A percentile compares a stretch with the other conserved stretches of the same genome.
Evolutionary conservation across 1,140 invertebrate genomes (phyloP).

Genomic region (Lepidostoma basale): DNA sequence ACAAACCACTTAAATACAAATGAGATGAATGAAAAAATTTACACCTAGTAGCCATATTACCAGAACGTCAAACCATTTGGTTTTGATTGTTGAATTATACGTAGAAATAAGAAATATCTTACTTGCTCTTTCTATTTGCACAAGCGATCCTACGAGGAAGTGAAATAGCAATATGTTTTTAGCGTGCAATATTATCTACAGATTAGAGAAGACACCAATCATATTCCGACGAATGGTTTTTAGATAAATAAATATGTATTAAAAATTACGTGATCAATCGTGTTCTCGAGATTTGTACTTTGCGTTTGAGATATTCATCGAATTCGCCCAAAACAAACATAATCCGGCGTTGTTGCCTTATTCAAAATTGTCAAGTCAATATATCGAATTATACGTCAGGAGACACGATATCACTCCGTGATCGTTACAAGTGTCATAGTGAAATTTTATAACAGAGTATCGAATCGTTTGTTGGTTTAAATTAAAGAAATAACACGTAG

Average conservation of each 20-base stretch:
- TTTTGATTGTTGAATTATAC: neutral
- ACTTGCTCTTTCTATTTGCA: neutral
- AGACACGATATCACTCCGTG: neutral
- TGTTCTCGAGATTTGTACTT: neutral
- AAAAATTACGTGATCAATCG: constrained; percentile 33
- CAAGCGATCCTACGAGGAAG: neutral
- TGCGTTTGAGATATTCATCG: neutral
- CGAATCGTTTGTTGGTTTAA: no score
- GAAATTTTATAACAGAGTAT: no score
- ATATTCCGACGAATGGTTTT: constrained; percentile 35
- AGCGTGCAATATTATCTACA: neutral
- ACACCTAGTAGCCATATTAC: neutral
- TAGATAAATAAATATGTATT: constrained; percentile 34
- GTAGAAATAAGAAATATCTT: no score
- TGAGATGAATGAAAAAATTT: no score
- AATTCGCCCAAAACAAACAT: neutral
- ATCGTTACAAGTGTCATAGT: neutral
- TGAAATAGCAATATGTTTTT: neutral
- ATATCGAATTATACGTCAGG: neutral
- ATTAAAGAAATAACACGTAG: no score
- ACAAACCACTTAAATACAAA: no score
- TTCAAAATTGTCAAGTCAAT: neutral
- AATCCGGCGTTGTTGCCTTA: neutral
- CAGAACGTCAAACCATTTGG: neutral
- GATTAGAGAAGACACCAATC: constrained; percentile 21